Percentiles rank a stretch among this genome's conserved stretches.
These are phyloP conservation scores for Mechanitis mazaeus DNA, from an alignment of 2,888 invertebrate genomes.

Conservation along the genomic window DNA sequence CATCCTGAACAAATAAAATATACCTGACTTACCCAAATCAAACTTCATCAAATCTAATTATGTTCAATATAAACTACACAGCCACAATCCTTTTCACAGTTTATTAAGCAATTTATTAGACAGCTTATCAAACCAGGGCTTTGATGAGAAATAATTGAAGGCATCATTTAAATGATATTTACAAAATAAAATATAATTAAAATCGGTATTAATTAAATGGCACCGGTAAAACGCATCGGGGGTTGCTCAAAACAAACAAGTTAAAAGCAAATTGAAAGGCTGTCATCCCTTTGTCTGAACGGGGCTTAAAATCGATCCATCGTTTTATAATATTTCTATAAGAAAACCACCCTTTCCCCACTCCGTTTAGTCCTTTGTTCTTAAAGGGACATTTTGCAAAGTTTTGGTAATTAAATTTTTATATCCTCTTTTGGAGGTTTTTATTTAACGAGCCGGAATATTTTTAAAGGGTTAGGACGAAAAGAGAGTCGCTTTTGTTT, in stretches of 20 bases:
- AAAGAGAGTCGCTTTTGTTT: slow-evolving; percentile 28
- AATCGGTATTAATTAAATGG: slow-evolving; percentile 11
- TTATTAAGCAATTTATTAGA: slow-evolving; percentile 21
- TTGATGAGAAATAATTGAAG: slow-evolving; percentile 16
- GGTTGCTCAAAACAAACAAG: slow-evolving; percentile 44
- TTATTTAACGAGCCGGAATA: slow-evolving; percentile 41
- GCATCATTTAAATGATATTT: background rate
- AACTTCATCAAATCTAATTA: slow-evolving; percentile 15
- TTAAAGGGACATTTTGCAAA: slow-evolving; percentile 44
- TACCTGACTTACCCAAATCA: slow-evolving; percentile 15
- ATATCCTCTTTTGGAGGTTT: slow-evolving; percentile 41
- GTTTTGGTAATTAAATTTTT: slow-evolving; percentile 63
- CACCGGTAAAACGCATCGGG: slow-evolving; percentile 29
- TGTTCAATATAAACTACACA: slow-evolving; percentile 6
- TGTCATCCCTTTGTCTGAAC: slow-evolving; percentile 44
- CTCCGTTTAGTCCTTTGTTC: slow-evolving; percentile 46
- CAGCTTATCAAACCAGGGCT: slow-evolving; percentile 21
- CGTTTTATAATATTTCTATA: slow-evolving; percentile 65
- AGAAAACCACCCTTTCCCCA: slow-evolving; percentile 50
- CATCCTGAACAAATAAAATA: slow-evolving; percentile 4
- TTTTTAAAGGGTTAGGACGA: slow-evolving; percentile 36
- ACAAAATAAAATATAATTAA: slow-evolving; percentile 4
- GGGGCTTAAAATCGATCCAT: slow-evolving; percentile 56
- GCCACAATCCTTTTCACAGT: slow-evolving; percentile 19
- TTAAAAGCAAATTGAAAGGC: slow-evolving; percentile 48